Evolutionary conservation across 2,797 vertebrate species (phyloP).

Genomic region (Gambelia wislizenii): DNA sequence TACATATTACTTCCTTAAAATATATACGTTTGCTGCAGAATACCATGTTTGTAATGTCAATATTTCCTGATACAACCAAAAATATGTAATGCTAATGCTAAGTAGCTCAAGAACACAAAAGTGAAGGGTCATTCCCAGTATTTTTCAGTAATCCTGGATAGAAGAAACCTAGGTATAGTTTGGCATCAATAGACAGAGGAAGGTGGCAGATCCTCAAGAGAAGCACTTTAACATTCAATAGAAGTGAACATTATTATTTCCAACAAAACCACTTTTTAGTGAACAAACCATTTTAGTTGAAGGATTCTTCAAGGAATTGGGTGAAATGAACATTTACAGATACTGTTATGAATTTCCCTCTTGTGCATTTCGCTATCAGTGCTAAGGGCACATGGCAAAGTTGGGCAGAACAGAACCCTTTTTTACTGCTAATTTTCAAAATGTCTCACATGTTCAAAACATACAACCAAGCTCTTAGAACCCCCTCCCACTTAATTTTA

Average conservation of each 20-base stretch:
- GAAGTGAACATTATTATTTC: background rate
- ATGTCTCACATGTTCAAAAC: background rate
- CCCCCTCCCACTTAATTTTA: background rate
- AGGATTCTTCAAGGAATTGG: background rate
- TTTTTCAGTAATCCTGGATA: conserved; percentile 46
- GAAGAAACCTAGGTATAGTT: conserved; percentile 18
- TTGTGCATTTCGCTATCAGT: background rate
- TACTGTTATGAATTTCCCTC: background rate
- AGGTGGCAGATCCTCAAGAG: conserved; percentile 5
- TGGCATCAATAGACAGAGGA: conserved; percentile 29
- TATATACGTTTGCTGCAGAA: background rate
- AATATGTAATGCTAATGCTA: conserved; percentile 25
- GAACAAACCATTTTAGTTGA: background rate
- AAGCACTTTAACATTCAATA: conserved; percentile 25
- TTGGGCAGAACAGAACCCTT: background rate
- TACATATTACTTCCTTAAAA: background rate
- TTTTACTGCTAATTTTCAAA: conserved; percentile 38
- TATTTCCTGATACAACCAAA: background rate
- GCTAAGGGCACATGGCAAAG: background rate
- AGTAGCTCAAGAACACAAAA: conserved; percentile 27
- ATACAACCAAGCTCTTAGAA: background rate
- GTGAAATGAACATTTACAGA: background rate
- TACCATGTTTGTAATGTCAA: background rate
- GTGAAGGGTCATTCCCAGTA: conserved; percentile 48
- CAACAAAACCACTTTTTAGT: background rate